Evolutionary conservation across 64 coral and sea anemone species (phyloP), one percentile per base, ranked within the genome.

Genomic region (Acropora yongei): DNA sequence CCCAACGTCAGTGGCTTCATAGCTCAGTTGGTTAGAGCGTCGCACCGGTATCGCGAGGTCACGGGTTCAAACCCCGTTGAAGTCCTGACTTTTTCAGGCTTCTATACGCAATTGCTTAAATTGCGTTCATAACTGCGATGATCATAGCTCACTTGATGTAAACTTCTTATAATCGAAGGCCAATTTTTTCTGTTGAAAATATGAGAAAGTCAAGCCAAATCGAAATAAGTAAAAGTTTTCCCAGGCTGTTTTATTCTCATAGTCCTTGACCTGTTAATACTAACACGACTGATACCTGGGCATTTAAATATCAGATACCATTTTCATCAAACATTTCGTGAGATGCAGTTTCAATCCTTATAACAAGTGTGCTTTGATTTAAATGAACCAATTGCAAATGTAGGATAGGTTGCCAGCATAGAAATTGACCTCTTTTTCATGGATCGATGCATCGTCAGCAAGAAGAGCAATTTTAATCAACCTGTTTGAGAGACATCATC

Each of bases 251-350:
- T 78, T 78, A 78, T 47, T 13, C 76, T 71, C 67, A 71, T 71
- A 71, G 67, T 71, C n/a, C 67, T 71, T 71, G 67, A 71, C 19
- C 67, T 71, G 67, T 78, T 49, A 48, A 78, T 49, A 0, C 46
- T 49, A 79, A 17, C 16, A 17, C 77, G 53, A 79, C 8, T 49
- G 48, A 49, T 79, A 49, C 77, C 77, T 79, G 77, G 77, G 48
- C 77, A 79, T 79, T 79, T 49, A 51, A 79, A 79, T 17, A 79
- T 79, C 46, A 79, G 46, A 17, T 79, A 79, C 47, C 47, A 55
- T 79, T 79, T 79, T 79, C 17, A 55, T 79, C 77, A 79, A 79
- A 79, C 77, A n/a, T 71, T 71, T 71, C 67, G 67, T 71, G 67
- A 71, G 67, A 71, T 13, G 30, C 67, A 71, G 67, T 71, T 71